Base-by-base conservation (phyloP, 2,888 invertebrate species). In the Sisyra terminalis region DNA sequence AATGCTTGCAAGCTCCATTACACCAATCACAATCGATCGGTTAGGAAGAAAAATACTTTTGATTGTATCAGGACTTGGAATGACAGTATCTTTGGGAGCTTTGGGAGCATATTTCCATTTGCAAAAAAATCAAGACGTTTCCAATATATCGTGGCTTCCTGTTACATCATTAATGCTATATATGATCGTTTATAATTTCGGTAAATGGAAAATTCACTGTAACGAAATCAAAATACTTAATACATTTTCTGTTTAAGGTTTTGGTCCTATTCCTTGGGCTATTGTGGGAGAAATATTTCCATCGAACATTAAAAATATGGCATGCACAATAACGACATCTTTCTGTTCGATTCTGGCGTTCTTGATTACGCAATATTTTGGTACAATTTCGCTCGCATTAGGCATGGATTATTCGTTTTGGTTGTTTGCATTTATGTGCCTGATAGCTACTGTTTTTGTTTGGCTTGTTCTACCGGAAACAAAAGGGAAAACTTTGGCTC, bases 201-300 rank as follows among this genome's bases (percentile, higher is more conserved):
- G 74, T 45, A 59, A 24, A n/a, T n/a, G n/a, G n/a, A n/a, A n/a
- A n/a, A n/a, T n/a, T n/a, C n/a, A n/a, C n/a, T n/a, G n/a, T n/a
- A n/a, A n/a, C n/a, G n/a, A n/a, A n/a, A 10, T 15, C 6, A 11
- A 31, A n/a, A 10, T 24, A 11, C 15, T 4, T 38, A 37, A 16
- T 5, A 10, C 15, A 17, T 37, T 44, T 15, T 11, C 44, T 46
- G 54, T 50, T 46, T 3, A 54, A 61, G 73, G 75, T 1, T 74
- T 78, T 46, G 86, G 92, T 2, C 81, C 85, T 0, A 57, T 87
- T 18, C 82, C 85, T 0, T 87, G 87, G 87, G 78, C 84, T 0
- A 74, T 87, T 18, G 74, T 86, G 69, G 78, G 81, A 1, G 88
- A 88, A 58, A 70, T 88, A 59, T 79, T 90, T 58, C 78, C 89